Evolutionary conservation across 2,888 invertebrate genomes (phyloP), one percentile per base, ranked within the genome.

Genomic region (Micropterix aruncella): DNA sequence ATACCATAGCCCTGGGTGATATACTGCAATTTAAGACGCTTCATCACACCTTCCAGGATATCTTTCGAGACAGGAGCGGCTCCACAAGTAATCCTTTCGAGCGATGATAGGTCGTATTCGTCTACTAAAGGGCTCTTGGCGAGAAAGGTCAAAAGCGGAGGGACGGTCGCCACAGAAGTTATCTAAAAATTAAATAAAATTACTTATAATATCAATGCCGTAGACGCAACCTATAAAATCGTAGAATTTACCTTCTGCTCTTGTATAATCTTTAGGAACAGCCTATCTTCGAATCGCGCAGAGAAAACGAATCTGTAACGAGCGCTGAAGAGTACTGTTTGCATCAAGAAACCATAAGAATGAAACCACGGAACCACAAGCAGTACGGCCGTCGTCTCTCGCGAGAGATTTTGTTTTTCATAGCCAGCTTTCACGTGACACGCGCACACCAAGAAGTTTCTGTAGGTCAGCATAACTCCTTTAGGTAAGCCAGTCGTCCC

Each of bases 51-150:
- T 45, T 65, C 60, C 53, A 74, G 72, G 40, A 79, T 68, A 47
- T 77, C 75, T 53, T 68, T 66, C 2, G 80, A 77, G n/a, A 85
- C 61, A 0, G 85, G 78, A 1, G 85, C 84, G 3, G 85, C 85
- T 2, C 82, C 84, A 51, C 74, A 73, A 41, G 77, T 60, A 44
- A 83, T 59, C 12, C 65, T 61, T 54, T 71, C 63, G 3, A 86
- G 53, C 19, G 70, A 73, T 1, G 78, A 75, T 41, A 86, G 60
- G 57, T 86, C 77, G 52, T 77, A 83, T 46, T 76, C 65, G 46
- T 73, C 68, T 7, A 80, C 75, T 46, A 79, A 56, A 1, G 83
- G 81, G 59, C 78, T 74, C 57, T 84, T 83, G 2, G 79, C 75
- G 50, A 87, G 58, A 53, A 84, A 79, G 7, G 83, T 65, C 59